These are phyloP conservation scores for Melanargia galathea DNA, from an alignment of 2,888 invertebrate genomes.

Conservation along the genomic window DNA sequence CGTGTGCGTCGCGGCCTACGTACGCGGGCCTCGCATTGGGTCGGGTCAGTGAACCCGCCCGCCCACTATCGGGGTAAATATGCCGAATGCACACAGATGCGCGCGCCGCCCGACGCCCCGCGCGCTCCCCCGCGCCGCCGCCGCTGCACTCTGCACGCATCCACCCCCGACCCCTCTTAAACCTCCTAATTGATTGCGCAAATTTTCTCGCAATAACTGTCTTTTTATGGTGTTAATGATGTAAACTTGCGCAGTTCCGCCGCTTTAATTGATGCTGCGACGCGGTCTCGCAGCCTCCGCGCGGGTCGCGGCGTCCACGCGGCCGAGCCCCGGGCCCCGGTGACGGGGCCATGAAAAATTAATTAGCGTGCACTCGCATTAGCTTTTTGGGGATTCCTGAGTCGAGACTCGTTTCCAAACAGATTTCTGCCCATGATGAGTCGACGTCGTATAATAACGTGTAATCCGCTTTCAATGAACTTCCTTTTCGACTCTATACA, in stretches of 20 bases:
- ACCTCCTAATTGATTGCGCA: conserved; percentile 82
- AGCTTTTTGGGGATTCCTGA: conserved; percentile 52
- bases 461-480: conserved; percentile 19
- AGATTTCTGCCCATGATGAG: conserved; percentile 24
- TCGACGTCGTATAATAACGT: conserved; percentile 7
- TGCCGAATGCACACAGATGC: conserved; percentile 82
- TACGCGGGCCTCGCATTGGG: conserved; percentile 79
- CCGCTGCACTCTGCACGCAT: conserved; percentile 74
- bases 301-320: background rate
- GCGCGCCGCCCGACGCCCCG: conserved; percentile 66
- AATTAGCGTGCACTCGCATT: conserved; percentile 60
- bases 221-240: conserved; percentile 81
- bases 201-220: conserved; percentile 82
- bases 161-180: conserved; percentile 68
- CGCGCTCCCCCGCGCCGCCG: conserved; percentile 60
- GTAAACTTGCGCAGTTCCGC: conserved; percentile 76
- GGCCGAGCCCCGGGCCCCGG: conserved; percentile 43
- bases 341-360: conserved; percentile 64
- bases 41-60: conserved; percentile 80
- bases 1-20: conserved; percentile 75
- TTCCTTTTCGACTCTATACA: conserved; percentile 3
- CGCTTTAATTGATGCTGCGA: conserved; percentile 72
- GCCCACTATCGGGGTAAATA: conserved; percentile 81
- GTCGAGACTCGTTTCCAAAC: conserved; percentile 31
- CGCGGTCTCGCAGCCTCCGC: conserved; percentile 48